Conservation (phyloP, 1,140 invertebrate species). For the Patella vulgata region DNA sequence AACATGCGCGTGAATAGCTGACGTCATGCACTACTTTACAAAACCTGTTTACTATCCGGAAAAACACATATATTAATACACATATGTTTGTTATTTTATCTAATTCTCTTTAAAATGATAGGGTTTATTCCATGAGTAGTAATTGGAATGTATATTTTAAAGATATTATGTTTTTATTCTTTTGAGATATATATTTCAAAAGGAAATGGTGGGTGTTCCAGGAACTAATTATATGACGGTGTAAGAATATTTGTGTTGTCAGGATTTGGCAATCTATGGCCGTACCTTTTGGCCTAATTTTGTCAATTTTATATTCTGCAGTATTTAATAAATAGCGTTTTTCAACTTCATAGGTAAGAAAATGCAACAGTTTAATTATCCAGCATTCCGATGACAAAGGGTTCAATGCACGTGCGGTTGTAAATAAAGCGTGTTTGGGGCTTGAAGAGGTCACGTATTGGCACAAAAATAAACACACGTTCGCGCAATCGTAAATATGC, state of each 20-base stretch:
- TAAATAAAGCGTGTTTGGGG: not conserved
- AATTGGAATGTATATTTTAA: too few relatives aligned
- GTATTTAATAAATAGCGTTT: constrained; percentile 7
- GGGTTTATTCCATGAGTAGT: too few relatives aligned
- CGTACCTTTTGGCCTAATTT: constrained; percentile 11
- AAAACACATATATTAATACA: not conserved
- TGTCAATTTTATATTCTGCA: constrained; percentile 11
- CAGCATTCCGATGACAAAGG: not conserved
- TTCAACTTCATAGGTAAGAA: constrained; percentile 20
- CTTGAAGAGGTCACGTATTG: not conserved
- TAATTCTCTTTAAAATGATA: too few relatives aligned
- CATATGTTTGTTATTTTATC: not conserved
- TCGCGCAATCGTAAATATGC: too few relatives aligned
- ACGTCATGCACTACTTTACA: constrained; percentile 59
- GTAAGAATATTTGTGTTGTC: constrained; percentile 18
- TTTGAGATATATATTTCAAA: too few relatives aligned
- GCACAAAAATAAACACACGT: too few relatives aligned
- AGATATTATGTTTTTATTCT: too few relatives aligned
- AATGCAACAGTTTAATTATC: constrained; percentile 18
- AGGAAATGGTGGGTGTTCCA: not conserved
- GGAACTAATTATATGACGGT: constrained; percentile 18
- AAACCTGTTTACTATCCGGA: constrained; percentile 47
- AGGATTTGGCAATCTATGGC: constrained; percentile 24
- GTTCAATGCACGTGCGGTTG: constrained; percentile 10
- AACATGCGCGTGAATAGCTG: constrained; percentile 14